Percentiles rank a stretch among this genome's conserved stretches.
These are phyloP conservation scores for Electrophaes corylata DNA, from an alignment of 2,888 invertebrate species.

Conservation along the genomic window DNA sequence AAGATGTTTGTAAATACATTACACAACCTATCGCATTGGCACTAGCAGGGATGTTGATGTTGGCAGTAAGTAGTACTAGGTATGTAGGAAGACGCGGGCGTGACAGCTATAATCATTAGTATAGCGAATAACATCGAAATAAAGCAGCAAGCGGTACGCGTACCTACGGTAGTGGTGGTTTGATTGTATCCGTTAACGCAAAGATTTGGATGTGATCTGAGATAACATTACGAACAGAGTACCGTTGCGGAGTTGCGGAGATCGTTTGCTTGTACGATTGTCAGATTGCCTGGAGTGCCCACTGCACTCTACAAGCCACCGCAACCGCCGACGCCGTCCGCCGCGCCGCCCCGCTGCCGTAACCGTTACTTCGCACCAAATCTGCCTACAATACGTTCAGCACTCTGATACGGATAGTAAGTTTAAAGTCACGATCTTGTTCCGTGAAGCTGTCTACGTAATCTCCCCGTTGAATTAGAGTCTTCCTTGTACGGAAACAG, in stretches of 20 bases:
- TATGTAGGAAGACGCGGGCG: no score
- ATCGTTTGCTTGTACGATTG: slow-evolving; percentile 66
- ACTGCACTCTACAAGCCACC: slow-evolving; percentile 47
- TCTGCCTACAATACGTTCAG: slow-evolving; percentile 77
- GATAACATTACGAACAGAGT: slow-evolving; percentile 68
- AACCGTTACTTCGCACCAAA: slow-evolving; percentile 78
- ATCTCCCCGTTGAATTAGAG: slow-evolving; percentile 72
- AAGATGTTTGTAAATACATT: no score
- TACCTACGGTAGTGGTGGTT: slow-evolving; percentile 17
- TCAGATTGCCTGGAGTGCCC: slow-evolving; percentile 55
- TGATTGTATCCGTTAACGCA: slow-evolving; percentile 43
- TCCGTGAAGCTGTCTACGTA: slow-evolving; percentile 71
- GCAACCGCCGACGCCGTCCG: no score
- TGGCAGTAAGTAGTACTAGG: no score
- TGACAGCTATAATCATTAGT: slow-evolving; percentile 27
- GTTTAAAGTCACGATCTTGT: slow-evolving; percentile 77
- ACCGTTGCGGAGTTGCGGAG: slow-evolving; percentile 62
- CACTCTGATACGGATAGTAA: slow-evolving; percentile 79
- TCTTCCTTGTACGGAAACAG: slow-evolving; percentile 69
- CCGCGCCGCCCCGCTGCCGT: slow-evolving; percentile 3
- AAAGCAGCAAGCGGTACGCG: slow-evolving; percentile 36
- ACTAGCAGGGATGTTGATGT: no score
- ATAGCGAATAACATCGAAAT: slow-evolving; percentile 36
- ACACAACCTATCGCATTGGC: no score
- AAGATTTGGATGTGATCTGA: slow-evolving; percentile 66